These are phyloP conservation scores for Tangara arthus DNA, from an alignment of 2,797 vertebrate species.

Conservation along the genomic window DNA sequence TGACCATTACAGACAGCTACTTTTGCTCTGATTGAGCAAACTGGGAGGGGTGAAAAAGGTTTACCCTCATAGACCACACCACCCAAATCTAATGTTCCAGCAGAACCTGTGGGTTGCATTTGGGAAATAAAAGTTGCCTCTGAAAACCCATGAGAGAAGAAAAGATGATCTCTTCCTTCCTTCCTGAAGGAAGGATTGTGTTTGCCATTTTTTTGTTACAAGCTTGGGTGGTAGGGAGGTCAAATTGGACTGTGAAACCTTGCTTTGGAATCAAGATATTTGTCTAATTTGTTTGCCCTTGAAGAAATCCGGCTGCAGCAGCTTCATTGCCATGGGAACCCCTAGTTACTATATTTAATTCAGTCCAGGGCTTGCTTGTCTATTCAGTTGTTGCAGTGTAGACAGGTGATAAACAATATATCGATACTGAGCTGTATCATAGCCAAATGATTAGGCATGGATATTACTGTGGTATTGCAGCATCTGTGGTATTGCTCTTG, in stretches of 20 bases:
- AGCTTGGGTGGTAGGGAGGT: background rate
- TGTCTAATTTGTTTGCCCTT: slow-evolving; percentile 47
- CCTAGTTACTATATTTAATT: slow-evolving; percentile 61
- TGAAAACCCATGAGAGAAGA: background rate
- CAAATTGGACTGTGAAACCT: background rate
- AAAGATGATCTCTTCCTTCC: background rate
- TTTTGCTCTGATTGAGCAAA: background rate
- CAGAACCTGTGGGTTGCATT: background rate
- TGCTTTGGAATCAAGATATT: background rate
- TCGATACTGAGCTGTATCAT: background rate
- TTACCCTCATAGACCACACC: background rate
- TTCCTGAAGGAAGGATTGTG: background rate
- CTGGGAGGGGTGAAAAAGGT: background rate
- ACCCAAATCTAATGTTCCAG: background rate
- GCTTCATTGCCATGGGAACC: slow-evolving; percentile 67
- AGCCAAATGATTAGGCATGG: background rate
- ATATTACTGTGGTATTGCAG: background rate
- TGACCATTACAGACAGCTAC: background rate
- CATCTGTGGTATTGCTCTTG: background rate
- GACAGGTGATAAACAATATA: slow-evolving; percentile 53
- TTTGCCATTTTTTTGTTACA: background rate
- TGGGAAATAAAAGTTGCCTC: background rate
- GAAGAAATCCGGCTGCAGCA: slow-evolving; percentile 40
- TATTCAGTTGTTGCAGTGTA: slow-evolving; percentile 3
- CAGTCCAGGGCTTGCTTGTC: slow-evolving; percentile 30